phyloP scores from a whole-genome alignment of 2,888 invertebrate genomes.

The Lasioglossum zephyrum region DNA sequence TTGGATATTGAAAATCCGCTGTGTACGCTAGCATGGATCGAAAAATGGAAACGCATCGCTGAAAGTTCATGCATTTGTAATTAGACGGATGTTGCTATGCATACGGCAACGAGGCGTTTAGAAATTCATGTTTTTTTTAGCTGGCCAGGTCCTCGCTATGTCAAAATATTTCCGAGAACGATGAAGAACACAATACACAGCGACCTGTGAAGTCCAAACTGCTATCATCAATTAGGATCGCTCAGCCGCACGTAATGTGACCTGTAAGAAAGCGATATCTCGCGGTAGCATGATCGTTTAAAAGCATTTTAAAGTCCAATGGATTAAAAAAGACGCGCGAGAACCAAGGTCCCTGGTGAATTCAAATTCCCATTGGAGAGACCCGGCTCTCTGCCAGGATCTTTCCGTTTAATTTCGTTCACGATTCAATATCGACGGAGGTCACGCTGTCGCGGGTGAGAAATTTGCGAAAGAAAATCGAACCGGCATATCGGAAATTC shows the following conservation, averaged over 20 bases:
- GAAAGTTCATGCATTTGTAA: background rate
- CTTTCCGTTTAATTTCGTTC: constrained; percentile 19
- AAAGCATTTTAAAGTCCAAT: background rate
- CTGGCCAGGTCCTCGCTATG: background rate
- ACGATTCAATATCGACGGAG: constrained; percentile 10
- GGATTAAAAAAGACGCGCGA: background rate
- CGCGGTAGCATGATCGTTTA: background rate
- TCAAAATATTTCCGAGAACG: background rate
- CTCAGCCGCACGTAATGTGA: background rate
- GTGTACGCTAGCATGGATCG: background rate
- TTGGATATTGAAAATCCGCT: background rate
- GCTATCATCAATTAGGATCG: background rate
- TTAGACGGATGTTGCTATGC: background rate
- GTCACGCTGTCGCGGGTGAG: constrained; percentile 4
- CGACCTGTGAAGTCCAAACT: background rate
- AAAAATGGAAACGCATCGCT: background rate
- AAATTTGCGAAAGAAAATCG: background rate
- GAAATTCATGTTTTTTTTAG: constrained; percentile 1
- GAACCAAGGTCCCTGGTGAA: background rate
- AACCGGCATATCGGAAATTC: constrained; percentile 4
- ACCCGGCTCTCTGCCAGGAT: background rate
- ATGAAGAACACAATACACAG: background rate
- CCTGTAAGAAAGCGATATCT: background rate
- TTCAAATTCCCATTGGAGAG: background rate
- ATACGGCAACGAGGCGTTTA: background rate